phyloP scores from a whole-genome alignment of 2,888 invertebrate species.

The Hemistola chrysoprasaria region DNA sequence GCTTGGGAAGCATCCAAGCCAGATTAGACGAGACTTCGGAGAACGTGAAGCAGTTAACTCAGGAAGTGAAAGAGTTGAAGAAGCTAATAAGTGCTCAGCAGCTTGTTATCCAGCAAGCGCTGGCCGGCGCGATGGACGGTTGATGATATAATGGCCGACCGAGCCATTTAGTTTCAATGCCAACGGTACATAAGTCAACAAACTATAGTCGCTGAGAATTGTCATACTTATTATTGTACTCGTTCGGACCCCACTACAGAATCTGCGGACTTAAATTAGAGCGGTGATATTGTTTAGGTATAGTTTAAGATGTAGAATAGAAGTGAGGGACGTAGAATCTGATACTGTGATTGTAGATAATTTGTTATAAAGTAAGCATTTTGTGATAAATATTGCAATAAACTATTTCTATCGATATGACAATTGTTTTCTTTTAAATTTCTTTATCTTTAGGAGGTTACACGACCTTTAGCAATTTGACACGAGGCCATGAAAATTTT shows the following conservation, averaged over 20 bases:
- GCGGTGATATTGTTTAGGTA: slow-evolving; percentile 55
- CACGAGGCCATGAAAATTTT: no score
- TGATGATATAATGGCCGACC: slow-evolving; percentile 71
- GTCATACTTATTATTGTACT: slow-evolving; percentile 49
- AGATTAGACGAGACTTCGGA: slow-evolving; percentile 87
- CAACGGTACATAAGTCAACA: slow-evolving; percentile 74
- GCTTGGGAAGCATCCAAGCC: slow-evolving; percentile 82
- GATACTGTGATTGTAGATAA: slow-evolving; percentile 54
- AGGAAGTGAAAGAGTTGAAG: slow-evolving; percentile 87
- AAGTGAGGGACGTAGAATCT: slow-evolving; percentile 44
- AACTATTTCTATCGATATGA: slow-evolving; percentile 31
- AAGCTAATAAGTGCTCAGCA: slow-evolving; percentile 77
- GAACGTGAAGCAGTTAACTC: slow-evolving; percentile 84
- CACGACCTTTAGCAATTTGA: no score
- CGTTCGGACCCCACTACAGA: slow-evolving; percentile 51
- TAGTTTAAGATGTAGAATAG: slow-evolving; percentile 24
- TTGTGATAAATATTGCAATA: slow-evolving; percentile 49
- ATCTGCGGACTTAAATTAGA: slow-evolving; percentile 61
- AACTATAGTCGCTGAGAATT: slow-evolving; percentile 62
- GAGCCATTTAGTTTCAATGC: slow-evolving; percentile 75
- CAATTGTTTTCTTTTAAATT: neutral
- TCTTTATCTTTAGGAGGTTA: neutral
- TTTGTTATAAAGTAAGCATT: slow-evolving; percentile 36
- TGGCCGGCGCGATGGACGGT: slow-evolving; percentile 70
- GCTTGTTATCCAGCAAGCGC: slow-evolving; percentile 74